phyloP scores from a whole-genome alignment of 2,888 invertebrate genomes.

The Microplitis manilae region DNA sequence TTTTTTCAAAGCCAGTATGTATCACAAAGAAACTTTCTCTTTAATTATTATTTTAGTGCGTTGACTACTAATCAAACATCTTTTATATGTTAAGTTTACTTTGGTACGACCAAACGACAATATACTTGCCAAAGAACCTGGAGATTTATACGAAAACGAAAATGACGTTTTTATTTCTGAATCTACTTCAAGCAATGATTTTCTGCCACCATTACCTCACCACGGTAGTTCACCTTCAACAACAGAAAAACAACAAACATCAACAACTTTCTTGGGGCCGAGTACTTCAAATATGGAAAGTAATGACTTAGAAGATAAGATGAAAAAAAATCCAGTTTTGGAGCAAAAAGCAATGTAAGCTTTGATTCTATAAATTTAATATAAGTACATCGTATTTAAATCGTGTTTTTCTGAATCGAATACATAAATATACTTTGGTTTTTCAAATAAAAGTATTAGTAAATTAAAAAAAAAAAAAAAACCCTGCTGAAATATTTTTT shows the following conservation, averaged over 20 bases:
- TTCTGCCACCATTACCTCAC: not conserved
- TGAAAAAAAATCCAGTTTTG: not conserved
- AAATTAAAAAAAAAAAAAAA: not conserved
- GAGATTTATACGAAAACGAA: not conserved
- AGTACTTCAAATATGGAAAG: not conserved
- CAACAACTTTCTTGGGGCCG: not conserved
- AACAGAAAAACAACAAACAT: not conserved
- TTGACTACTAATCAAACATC: no score
- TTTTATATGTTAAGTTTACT: not conserved
- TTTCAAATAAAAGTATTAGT: not conserved
- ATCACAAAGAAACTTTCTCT: no score
- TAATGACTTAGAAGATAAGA: not conserved
- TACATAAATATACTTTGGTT: not conserved
- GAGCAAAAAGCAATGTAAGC: not conserved
- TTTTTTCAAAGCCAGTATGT: no score
- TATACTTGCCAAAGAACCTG: not conserved
- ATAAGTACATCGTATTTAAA: not conserved
- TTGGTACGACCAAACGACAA: not conserved
- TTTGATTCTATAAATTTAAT: not conserved
- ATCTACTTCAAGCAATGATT: not conserved
- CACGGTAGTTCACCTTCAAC: not conserved
- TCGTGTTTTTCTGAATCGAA: not conserved
- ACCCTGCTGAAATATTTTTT: not conserved
- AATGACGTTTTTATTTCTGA: not conserved
- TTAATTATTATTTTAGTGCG: no score